These are phyloP conservation scores for Dromaius novaehollandiae DNA, from an alignment of 2,113 vertebrate genomes.

Conservation along the genomic window DNA sequence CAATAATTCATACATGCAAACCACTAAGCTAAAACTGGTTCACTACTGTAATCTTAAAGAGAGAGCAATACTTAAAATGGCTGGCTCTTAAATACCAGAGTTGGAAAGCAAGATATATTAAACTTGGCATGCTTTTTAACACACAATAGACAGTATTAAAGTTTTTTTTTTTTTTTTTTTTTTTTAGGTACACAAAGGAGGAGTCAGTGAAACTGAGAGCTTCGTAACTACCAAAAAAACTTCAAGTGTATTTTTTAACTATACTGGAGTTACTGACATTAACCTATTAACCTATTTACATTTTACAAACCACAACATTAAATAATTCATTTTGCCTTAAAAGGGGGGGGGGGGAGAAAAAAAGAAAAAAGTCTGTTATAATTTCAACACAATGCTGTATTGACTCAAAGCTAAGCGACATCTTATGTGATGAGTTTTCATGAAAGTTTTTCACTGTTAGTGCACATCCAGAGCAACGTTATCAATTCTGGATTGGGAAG, in stretches of 20 bases:
- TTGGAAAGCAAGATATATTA: neutral
- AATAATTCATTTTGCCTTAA: neutral
- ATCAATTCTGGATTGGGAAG: neutral
- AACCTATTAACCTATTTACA: neutral
- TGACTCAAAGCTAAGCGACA: neutral
- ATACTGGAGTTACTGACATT: neutral
- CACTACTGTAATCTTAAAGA: neutral
- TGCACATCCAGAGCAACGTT: neutral
- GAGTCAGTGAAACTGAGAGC: neutral
- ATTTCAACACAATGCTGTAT: neutral
- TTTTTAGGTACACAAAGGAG: neutral
- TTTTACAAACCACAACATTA: neutral
- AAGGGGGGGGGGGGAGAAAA: too few species aligned
- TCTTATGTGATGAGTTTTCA: neutral
- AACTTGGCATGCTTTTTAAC: neutral
- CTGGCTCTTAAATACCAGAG: neutral
- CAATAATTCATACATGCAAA: conserved; percentile 42
- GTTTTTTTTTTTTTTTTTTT: too few species aligned
- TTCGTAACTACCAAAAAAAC: neutral
- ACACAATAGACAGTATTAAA: neutral
- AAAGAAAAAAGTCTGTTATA: neutral
- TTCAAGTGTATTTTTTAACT: neutral
- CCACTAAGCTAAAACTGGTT: neutral
- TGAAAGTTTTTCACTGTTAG: neutral
- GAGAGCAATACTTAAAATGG: neutral